Percentiles rank a stretch among this genome's conserved stretches.
Evolutionary conservation across 2,888 invertebrate genomes (phyloP).

Genomic region (Andrena haemorrhoa): DNA sequence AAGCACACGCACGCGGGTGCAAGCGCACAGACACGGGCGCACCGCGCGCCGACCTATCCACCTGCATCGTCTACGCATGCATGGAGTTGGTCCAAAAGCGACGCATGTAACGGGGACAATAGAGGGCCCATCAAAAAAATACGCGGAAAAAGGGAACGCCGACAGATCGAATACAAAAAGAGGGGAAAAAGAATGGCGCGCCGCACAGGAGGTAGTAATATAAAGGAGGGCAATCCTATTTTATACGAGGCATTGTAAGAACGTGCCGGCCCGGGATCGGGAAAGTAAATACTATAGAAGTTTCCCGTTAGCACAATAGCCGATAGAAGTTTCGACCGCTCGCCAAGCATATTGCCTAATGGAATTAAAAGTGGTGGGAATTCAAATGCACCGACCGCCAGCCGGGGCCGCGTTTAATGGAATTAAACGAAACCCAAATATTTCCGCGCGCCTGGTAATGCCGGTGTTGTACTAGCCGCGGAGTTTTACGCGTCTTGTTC

Average conservation of each 20-base stretch:
- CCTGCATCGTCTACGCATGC: background rate
- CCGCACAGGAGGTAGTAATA: constrained; percentile 31
- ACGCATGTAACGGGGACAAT: constrained; percentile 50
- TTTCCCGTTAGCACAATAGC: constrained; percentile 43
- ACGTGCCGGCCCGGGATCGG: constrained; percentile 9
- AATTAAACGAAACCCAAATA: constrained; percentile 33
- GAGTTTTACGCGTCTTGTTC: background rate
- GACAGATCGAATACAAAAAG: background rate
- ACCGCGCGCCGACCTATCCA: background rate
- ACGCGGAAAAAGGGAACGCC: background rate
- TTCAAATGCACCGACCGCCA: constrained; percentile 13
- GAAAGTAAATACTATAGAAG: constrained; percentile 39
- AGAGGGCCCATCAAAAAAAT: background rate
- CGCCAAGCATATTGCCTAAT: constrained; percentile 25
- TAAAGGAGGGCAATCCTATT: constrained; percentile 46
- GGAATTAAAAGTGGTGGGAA: constrained; percentile 47
- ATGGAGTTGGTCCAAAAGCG: constrained; percentile 36
- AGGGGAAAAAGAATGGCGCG: background rate
- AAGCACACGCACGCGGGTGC: constrained; percentile 40
- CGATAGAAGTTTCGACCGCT: constrained; percentile 34
- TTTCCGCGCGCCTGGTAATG: constrained; percentile 7
- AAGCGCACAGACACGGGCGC: constrained; percentile 9
- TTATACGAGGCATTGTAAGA: constrained; percentile 35
- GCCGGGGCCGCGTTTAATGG: background rate
- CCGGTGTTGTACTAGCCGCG: background rate